These are phyloP conservation scores for Gymnoscopelus braueri DNA, from an alignment of 2,797 vertebrate species.

Conservation along the genomic window DNA sequence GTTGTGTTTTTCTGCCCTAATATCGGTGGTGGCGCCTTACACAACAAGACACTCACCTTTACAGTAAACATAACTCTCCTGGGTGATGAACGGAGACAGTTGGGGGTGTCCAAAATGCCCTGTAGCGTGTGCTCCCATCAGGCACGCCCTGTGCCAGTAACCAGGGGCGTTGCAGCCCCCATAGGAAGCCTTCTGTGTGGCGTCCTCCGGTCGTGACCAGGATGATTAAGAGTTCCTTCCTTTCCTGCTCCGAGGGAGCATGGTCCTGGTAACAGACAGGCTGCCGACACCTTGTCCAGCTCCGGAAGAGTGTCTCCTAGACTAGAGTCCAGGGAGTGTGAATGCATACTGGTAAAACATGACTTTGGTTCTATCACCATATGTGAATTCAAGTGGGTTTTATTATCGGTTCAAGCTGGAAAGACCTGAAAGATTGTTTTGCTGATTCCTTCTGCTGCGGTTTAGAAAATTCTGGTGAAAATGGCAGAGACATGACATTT, in stretches of 20 bases:
- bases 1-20: conserved; percentile 22
- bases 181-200: conserved; percentile 71
- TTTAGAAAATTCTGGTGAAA: too few relatives aligned
- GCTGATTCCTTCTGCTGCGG: too few relatives aligned
- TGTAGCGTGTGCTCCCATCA: conserved; percentile 15
- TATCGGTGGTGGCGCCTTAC: neutral
- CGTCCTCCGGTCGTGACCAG: conserved; percentile 63
- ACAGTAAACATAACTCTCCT: conserved; percentile 54
- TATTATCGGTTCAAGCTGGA: too few relatives aligned
- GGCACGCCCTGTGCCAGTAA: conserved; percentile 64
- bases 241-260: conserved; percentile 66
- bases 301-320: too few relatives aligned
- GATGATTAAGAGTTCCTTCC: conserved; percentile 83
- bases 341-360: too few relatives aligned
- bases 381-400: too few relatives aligned
- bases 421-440: too few relatives aligned
- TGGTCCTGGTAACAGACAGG: conserved; percentile 77
- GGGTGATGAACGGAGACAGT: conserved; percentile 46
- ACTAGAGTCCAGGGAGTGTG: too few relatives aligned
- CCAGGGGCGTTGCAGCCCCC: conserved; percentile 47
- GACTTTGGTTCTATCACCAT: too few relatives aligned
- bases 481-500: too few relatives aligned
- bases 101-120: conserved; percentile 25
- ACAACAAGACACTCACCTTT: conserved; percentile 27
- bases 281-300: conserved; percentile 73